phyloP scores from a whole-genome alignment of 2,113 vertebrate species.

The Poeciliopsis retropinna region DNA sequence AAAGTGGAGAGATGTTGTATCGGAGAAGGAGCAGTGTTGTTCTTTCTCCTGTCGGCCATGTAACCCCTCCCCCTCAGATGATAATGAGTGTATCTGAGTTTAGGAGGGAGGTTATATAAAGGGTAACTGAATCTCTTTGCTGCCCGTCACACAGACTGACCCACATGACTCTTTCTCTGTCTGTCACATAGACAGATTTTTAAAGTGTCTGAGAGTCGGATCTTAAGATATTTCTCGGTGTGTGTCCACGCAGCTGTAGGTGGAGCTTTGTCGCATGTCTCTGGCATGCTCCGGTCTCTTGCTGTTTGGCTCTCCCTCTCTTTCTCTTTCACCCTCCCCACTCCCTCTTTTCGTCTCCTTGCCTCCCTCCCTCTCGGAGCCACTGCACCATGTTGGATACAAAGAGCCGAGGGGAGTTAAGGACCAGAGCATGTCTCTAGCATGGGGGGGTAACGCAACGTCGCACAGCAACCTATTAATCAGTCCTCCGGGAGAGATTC shows the following conservation, averaged over 20 bases:
- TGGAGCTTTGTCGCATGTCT: conserved; percentile 60
- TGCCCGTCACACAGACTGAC: conserved; percentile 57
- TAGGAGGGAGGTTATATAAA: conserved; percentile 78
- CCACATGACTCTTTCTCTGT: conserved; percentile 19
- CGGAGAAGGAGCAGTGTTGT: conserved; percentile 46
- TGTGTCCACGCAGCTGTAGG: conserved; percentile 48
- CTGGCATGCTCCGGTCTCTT: conserved; percentile 49
- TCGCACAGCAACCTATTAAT: conserved; percentile 52
- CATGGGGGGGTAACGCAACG: conserved; percentile 58
- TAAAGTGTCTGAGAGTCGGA: conserved; percentile 47
- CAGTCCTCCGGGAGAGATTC: conserved; percentile 43
- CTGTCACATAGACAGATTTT: conserved; percentile 15
- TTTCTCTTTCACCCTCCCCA: conserved; percentile 22
- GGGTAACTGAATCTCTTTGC: conserved; percentile 73
- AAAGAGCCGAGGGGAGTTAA: conserved; percentile 70
- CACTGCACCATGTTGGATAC: conserved; percentile 80
- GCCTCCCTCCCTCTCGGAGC: conserved; percentile 53
- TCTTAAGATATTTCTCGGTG: conserved; percentile 19
- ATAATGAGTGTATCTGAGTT: conserved; percentile 49
- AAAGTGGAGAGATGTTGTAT: conserved; percentile 24
- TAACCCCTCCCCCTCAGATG: conserved; percentile 69
- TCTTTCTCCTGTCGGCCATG: conserved; percentile 42
- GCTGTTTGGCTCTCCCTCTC: conserved; percentile 25
- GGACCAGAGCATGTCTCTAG: conserved; percentile 67
- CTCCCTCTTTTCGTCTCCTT: conserved; percentile 11